Evolutionary conservation across 2,113 vertebrate species (phyloP).

Genomic region (Gulo gulo): DNA sequence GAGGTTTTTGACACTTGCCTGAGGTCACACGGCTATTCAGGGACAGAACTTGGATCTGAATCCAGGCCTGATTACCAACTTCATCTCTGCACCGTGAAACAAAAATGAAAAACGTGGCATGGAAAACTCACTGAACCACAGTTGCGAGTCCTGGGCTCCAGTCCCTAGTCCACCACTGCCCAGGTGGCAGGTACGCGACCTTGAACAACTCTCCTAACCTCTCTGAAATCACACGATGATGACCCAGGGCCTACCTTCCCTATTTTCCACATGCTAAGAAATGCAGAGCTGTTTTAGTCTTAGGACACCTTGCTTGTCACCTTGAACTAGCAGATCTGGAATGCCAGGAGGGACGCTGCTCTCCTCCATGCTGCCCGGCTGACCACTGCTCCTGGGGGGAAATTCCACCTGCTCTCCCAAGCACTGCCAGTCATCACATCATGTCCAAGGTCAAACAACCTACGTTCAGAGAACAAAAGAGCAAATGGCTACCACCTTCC

Average conservation of each 20-base stretch:
- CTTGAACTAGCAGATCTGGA: neutral
- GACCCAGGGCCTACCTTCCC: neutral
- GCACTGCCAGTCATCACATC: neutral
- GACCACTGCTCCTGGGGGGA: neutral
- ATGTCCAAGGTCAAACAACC: neutral
- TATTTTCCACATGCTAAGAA: neutral
- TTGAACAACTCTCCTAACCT: neutral
- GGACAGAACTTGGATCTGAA: neutral
- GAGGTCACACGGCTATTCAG: neutral
- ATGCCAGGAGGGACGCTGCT: neutral
- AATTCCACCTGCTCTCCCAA: neutral
- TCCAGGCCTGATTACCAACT: neutral
- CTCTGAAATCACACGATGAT: neutral
- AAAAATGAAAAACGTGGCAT: neutral
- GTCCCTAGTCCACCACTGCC: neutral
- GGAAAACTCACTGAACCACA: neutral
- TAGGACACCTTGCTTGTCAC: neutral
- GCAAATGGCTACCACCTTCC: neutral
- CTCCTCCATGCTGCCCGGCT: neutral
- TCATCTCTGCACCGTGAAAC: neutral
- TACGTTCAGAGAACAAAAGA: neutral
- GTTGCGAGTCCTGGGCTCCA: neutral
- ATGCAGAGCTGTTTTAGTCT: neutral
- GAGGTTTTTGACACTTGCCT: neutral
- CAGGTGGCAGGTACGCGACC: neutral